Percentiles rank a stretch among this genome's conserved stretches.
Conservation (phyloP, 2,113 vertebrate species). For the Epinephelus moara region DNA sequence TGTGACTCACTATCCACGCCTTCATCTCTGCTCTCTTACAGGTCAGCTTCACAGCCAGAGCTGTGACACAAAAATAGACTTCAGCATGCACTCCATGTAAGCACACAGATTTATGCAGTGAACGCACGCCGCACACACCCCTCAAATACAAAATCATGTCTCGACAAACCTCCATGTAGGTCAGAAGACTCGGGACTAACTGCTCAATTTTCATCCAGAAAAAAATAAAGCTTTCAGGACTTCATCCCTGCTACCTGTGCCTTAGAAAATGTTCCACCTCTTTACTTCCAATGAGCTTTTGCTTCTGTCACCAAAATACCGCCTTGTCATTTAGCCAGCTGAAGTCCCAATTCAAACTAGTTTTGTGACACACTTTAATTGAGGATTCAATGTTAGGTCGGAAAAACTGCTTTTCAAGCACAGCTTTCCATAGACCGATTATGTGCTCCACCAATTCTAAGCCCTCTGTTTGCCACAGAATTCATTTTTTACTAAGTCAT, state of each 20-base stretch:
- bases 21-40: slow-evolving; percentile 36
- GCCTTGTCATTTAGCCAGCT: slow-evolving; percentile 81
- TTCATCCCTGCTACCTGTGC: slow-evolving; percentile 66
- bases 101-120: slow-evolving; percentile 10
- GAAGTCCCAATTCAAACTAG: slow-evolving; percentile 81
- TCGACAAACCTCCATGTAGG: slow-evolving; percentile 45
- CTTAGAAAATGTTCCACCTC: slow-evolving; percentile 73
- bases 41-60: slow-evolving; percentile 15
- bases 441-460: slow-evolving; percentile 84
- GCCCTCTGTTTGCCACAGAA: slow-evolving; percentile 78
- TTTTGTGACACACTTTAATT: slow-evolving; percentile 83
- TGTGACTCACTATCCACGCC: slow-evolving; percentile 45
- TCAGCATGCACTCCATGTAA: slow-evolving; percentile 4
- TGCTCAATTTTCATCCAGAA: slow-evolving; percentile 55
- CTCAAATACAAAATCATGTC: slow-evolving; percentile 35
- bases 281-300: slow-evolving; percentile 78
- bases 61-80: slow-evolving; percentile 10
- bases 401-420: slow-evolving; percentile 81
- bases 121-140: background rate
- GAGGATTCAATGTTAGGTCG: slow-evolving; percentile 79
- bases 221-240: slow-evolving; percentile 52
- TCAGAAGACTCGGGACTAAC: slow-evolving; percentile 54
- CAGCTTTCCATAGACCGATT: slow-evolving; percentile 82
- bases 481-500: slow-evolving; percentile 76
- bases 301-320: slow-evolving; percentile 68